Evolutionary conservation across 2,888 invertebrate species (phyloP), one percentile per base, ranked within the genome.

Genomic region (Phaedon cochleariae): DNA sequence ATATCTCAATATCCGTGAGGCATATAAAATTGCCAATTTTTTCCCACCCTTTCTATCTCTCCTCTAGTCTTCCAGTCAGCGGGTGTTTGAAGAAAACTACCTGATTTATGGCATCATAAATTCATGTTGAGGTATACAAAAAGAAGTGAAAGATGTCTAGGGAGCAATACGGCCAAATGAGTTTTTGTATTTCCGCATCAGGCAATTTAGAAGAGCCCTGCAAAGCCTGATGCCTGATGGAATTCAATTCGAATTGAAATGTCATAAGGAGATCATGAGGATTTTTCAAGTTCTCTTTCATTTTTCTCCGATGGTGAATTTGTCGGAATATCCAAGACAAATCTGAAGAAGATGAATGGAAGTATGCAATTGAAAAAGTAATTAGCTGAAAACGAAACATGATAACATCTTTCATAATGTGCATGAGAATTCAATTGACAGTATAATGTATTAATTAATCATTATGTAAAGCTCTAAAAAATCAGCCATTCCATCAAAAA

Each of bases 181-280:
- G 17, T 26, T 57, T 57, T 29, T 57, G 45, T 55, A 54, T 41
- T 26, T 5, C 10, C 26, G 26, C 22, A 22, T 37, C 41, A 55
- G 22, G 55, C 54, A 54, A 54, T 54, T 54, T 34, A 54, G 20
- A 15, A 17, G 41, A 55, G 10, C 55, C 21, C 55, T n/a, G 21
- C 5, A 20, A 55, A 55, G 37, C 55, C 55, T 55, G 21, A 41
- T n/a, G n/a, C n/a, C n/a, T n/a, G n/a, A n/a, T n/a, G n/a, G n/a
- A 55, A 20, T 37, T 54, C 20, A 21, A 18, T 21, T 55, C n/a
- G 9, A 53, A 31, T 31, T 53, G 37, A 20, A 55, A 55, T 55
- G 41, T 55, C 55, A 55, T 41, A 7, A 22, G 31, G 31, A 55
- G 6, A 55, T 22, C 9, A 2, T 9, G 10, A 34, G 34, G 34